A percentile compares a stretch with the other conserved stretches of the same genome.
These are phyloP conservation scores for Hedychridium roseum DNA, from an alignment of 2,888 invertebrate species.

Conservation along the genomic window DNA sequence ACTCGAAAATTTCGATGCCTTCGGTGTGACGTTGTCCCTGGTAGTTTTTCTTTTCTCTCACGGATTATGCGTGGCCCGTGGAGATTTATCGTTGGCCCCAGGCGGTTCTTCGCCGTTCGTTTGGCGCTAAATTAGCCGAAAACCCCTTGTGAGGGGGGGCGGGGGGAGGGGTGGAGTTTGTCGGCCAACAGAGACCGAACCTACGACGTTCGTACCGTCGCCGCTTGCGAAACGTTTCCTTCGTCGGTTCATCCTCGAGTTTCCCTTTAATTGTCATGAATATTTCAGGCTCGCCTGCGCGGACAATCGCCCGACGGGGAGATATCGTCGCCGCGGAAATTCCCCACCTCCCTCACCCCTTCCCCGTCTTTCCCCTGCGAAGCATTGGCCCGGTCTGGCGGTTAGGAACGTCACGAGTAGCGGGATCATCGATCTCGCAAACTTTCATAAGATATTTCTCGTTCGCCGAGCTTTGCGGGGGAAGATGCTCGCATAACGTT, in stretches of 20 bases:
- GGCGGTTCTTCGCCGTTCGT: no score
- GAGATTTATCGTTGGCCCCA: no score
- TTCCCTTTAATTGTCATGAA: slow-evolving; percentile 34
- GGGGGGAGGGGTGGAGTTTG: no score
- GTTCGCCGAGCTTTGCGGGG: slow-evolving; percentile 8
- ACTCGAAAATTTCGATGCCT: no score
- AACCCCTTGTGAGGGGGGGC: no score
- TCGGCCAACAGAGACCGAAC: no score
- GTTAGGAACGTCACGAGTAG: slow-evolving; percentile 9
- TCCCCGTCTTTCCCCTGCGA: slow-evolving; percentile 1
- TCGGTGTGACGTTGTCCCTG: no score
- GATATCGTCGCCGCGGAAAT: slow-evolving; percentile 2
- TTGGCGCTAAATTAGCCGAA: no score
- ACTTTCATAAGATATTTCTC: neutral
- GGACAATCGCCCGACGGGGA: slow-evolving; percentile 9
- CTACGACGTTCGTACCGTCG: no score
- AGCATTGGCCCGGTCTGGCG: slow-evolving; percentile 14
- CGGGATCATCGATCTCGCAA: slow-evolving; percentile 10
- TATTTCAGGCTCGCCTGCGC: slow-evolving; percentile 19
- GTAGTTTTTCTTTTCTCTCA: no score
- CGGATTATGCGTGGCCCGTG: no score
- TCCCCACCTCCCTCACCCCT: slow-evolving; percentile 12
- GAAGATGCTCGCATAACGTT: slow-evolving; percentile 21
- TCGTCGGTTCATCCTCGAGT: slow-evolving; percentile 13
- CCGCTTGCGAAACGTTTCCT: no score